phyloP scores from a whole-genome alignment of 2,888 invertebrate species.

The Nemoura dubitans region DNA sequence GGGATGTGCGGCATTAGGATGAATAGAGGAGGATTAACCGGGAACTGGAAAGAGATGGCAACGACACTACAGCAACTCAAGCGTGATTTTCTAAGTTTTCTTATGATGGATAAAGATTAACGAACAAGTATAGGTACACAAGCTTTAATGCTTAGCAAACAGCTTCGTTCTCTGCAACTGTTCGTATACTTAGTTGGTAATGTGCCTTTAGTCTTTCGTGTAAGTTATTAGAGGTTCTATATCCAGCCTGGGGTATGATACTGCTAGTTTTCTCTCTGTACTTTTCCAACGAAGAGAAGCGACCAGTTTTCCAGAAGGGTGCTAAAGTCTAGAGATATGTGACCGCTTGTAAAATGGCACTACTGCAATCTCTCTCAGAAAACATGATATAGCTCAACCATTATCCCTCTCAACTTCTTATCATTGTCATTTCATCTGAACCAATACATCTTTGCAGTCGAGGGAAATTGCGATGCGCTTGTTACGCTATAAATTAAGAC shows the following conservation, averaged over 20 bases:
- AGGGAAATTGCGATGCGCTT: not conserved
- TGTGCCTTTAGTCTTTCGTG: not conserved
- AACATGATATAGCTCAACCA: conserved; percentile 12
- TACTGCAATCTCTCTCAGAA: not conserved
- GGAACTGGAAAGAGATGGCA: not conserved
- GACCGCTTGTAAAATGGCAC: not conserved
- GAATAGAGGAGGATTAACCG: not conserved
- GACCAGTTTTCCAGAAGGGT: not conserved
- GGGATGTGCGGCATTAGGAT: not conserved
- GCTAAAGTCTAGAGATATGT: conserved; percentile 3
- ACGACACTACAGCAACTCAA: not conserved
- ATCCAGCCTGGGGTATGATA: not conserved
- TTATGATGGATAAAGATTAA: not conserved
- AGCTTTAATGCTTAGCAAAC: conserved; percentile 7
- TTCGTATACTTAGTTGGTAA: not conserved
- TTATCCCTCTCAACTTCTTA: not conserved
- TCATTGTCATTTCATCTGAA: not conserved
- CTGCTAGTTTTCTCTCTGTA: not conserved
- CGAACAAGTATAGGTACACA: conserved; percentile 1
- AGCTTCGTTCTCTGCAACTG: not conserved
- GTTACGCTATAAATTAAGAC: not conserved
- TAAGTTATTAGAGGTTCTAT: not conserved
- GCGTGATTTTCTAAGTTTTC: not conserved
- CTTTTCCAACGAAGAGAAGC: not conserved
- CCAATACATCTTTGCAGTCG: not conserved